phyloP scores from a whole-genome alignment of 2,797 vertebrate genomes.

The Smutsia gigantea region DNA sequence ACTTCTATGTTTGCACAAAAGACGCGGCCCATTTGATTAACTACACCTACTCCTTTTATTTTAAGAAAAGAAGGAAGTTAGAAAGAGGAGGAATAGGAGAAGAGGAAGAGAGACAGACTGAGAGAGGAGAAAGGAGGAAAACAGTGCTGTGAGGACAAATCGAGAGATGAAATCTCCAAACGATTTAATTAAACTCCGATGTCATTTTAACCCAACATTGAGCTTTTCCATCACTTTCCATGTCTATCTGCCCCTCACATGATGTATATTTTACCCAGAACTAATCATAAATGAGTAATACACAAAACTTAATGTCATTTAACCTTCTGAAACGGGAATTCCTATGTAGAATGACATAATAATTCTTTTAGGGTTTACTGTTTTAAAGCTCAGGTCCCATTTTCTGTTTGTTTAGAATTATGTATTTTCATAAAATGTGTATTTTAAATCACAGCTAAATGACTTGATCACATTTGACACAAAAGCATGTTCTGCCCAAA shows the following conservation, averaged over 20 bases:
- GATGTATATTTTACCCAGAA: neutral
- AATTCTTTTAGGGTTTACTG: neutral
- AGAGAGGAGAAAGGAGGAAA: neutral
- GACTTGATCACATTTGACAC: too few relatives aligned
- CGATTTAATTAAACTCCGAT: neutral
- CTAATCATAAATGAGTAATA: neutral
- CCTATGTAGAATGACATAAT: rapidly evolving
- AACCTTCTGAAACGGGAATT: neutral
- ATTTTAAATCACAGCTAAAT: neutral
- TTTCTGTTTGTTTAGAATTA: neutral
- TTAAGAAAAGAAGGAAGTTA: neutral
- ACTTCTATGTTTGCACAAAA: neutral
- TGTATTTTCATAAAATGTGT: neutral
- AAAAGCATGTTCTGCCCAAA: neutral
- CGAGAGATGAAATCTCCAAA: neutral
- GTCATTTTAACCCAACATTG: neutral
- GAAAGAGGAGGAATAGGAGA: neutral
- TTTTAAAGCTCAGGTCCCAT: neutral
- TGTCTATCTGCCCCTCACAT: neutral
- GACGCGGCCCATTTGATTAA: neutral
- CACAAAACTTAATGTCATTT: neutral
- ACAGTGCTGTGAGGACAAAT: neutral
- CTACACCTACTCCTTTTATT: neutral
- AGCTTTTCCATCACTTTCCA: neutral
- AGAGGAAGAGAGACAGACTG: neutral